Evolutionary conservation across 2,113 vertebrate species (phyloP).

Genomic region (Herpetotheres cachinnans): DNA sequence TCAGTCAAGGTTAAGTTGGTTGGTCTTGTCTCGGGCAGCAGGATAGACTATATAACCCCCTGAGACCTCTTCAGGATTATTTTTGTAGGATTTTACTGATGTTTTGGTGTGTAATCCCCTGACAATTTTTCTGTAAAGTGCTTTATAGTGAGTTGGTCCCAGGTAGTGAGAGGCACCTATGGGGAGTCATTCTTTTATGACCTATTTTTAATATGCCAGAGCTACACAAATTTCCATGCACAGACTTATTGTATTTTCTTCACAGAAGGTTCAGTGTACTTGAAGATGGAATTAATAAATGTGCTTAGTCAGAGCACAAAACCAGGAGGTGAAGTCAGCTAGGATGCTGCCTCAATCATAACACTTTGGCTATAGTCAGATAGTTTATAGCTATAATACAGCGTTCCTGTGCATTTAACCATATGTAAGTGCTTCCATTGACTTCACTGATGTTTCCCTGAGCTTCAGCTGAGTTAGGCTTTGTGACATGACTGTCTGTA

Average conservation of each 20-base stretch:
- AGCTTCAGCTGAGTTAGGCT: not conserved
- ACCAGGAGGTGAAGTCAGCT: not conserved
- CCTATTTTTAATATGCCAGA: not conserved
- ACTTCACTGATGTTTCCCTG: not conserved
- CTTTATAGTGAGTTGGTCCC: not conserved
- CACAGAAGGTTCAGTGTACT: not conserved
- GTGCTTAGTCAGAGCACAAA: not conserved
- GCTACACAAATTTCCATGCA: not conserved
- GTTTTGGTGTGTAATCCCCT: not conserved
- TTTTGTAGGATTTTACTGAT: not conserved
- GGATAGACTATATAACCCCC: not conserved
- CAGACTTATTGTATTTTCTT: not conserved
- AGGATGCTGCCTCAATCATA: not conserved
- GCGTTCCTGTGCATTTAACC: not conserved
- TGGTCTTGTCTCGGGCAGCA: not conserved
- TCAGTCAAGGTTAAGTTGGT: not conserved
- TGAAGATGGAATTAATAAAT: not conserved
- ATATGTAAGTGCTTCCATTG: not conserved
- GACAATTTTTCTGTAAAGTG: not conserved
- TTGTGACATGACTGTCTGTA: not conserved
- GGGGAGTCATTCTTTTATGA: not conserved
- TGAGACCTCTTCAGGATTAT: not conserved
- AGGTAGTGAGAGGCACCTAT: not conserved
- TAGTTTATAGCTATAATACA: not conserved
- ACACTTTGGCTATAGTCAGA: not conserved